phyloP scores from a whole-genome alignment of 1,140 invertebrate genomes.

The Drosophila eugracilis region DNA sequence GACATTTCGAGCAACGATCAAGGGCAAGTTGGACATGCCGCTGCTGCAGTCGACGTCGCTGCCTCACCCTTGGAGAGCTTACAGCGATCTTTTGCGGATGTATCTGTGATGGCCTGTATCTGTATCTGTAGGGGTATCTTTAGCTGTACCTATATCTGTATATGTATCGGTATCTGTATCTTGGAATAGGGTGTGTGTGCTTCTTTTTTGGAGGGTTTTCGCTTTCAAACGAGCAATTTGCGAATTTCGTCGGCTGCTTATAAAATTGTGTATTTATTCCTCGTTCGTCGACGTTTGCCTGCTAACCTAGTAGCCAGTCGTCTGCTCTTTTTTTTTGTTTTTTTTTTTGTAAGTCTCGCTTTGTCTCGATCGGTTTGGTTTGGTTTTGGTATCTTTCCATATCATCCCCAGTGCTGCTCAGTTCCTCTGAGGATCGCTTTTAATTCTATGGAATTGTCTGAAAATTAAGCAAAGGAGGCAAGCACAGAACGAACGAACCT shows the following conservation, averaged over 20 bases:
- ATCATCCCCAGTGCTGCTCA: constrained; percentile 53
- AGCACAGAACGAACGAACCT: constrained; percentile 25
- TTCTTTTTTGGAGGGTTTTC: constrained; percentile 69
- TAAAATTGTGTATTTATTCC: constrained; percentile 52
- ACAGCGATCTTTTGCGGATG: constrained; percentile 61
- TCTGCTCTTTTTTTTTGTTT: constrained; percentile 48
- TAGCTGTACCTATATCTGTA: constrained; percentile 41
- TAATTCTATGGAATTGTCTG: constrained; percentile 81
- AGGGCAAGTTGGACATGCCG: constrained; percentile 79
- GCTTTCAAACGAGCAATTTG: constrained; percentile 81
- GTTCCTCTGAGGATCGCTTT: constrained; percentile 65
- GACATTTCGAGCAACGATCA: constrained; percentile 75
- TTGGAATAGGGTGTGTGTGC: constrained; percentile 41
- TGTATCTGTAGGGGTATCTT: constrained; percentile 22
- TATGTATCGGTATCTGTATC: constrained; percentile 28
- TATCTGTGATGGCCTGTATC: constrained; percentile 41
- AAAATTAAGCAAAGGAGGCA: constrained; percentile 60
- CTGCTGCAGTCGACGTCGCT: constrained; percentile 20
- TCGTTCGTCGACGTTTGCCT: constrained; percentile 64
- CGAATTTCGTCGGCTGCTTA: constrained; percentile 73
- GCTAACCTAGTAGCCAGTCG: constrained; percentile 76
- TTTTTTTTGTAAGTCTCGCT: constrained; percentile 70
- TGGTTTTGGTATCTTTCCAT: constrained; percentile 45
- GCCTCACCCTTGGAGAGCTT: constrained; percentile 79
- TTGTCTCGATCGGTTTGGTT: constrained; percentile 42